Conservation (phyloP, 1,140 invertebrate species). For the Nasonia vitripennis region DNA sequence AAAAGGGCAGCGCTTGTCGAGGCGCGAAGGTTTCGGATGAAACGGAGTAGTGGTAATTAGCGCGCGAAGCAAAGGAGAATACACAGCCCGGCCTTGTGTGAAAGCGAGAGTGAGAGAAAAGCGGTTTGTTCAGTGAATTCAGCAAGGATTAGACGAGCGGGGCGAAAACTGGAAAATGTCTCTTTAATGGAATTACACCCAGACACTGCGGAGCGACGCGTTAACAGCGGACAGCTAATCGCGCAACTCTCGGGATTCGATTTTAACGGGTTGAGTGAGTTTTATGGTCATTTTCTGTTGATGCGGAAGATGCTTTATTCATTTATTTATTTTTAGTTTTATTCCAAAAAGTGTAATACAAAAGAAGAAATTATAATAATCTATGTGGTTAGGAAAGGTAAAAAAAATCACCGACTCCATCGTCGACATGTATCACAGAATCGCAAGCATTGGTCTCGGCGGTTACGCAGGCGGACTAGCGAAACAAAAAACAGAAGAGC, state of each 20-base stretch:
- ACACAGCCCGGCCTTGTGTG: constrained; percentile 46
- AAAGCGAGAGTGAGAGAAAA: constrained; percentile 62
- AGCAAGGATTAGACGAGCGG: constrained; percentile 68
- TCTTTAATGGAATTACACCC: constrained; percentile 71
- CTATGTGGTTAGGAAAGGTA: too few species aligned
- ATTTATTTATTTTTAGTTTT: too few species aligned
- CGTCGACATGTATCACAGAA: not conserved
- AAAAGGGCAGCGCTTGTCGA: constrained; percentile 27
- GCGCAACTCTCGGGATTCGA: constrained; percentile 43
- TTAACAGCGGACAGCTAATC: constrained; percentile 63
- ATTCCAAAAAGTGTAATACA: too few species aligned
- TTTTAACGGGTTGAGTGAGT: constrained; percentile 21
- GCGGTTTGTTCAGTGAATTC: constrained; percentile 73
- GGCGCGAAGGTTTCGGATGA: constrained; percentile 61
- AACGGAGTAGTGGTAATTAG: constrained; percentile 70
- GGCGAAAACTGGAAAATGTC: constrained; percentile 75
- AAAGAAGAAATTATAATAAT: too few species aligned
- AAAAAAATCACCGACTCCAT: not conserved
- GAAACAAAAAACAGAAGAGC: constrained; percentile 17
- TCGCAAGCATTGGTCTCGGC: not conserved
- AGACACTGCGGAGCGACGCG: constrained; percentile 57
- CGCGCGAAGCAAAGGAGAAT: constrained; percentile 56
- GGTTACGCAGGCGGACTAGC: not conserved
- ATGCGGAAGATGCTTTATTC: too few species aligned
- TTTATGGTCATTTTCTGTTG: not conserved